phyloP scores from a whole-genome alignment of 2,797 vertebrate species.

The Capromys pilorides region DNA sequence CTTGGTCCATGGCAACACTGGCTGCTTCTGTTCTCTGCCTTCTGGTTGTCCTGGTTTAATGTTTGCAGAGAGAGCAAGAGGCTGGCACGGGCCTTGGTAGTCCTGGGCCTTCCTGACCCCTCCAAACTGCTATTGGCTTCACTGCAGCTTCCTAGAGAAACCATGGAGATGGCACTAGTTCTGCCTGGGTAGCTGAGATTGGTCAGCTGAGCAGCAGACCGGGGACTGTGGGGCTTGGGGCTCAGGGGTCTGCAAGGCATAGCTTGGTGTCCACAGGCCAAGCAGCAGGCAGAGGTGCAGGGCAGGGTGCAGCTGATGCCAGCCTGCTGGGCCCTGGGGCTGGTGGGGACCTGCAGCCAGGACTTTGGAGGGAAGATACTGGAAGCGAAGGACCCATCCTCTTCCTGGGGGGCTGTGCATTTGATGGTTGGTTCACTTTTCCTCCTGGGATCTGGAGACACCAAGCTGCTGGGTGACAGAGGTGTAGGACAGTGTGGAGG shows the following conservation, averaged over 20 bases:
- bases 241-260: slow-evolving; percentile 91
- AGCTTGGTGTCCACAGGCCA: slow-evolving; percentile 79
- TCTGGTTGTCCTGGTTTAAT: slow-evolving; percentile 82
- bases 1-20: slow-evolving; percentile 86
- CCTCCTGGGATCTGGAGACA: slow-evolving; percentile 81
- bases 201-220: slow-evolving; percentile 82
- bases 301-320: slow-evolving; percentile 80
- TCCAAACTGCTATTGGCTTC: slow-evolving; percentile 83
- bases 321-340: slow-evolving; percentile 73
- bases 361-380: slow-evolving; percentile 78
- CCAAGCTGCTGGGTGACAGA: slow-evolving; percentile 68
- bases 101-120: slow-evolving; percentile 87
- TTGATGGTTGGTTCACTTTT: slow-evolving; percentile 82
- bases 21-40: slow-evolving; percentile 84
- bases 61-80: slow-evolving; percentile 86
- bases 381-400: slow-evolving; percentile 68
- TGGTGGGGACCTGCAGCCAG: slow-evolving; percentile 81
- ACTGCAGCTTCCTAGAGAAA: slow-evolving; percentile 86
- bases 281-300: slow-evolving; percentile 77
- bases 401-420: slow-evolving; percentile 69
- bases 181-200: slow-evolving; percentile 86
- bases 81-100: slow-evolving; percentile 87
- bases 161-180: slow-evolving; percentile 86
- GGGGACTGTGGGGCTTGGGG: slow-evolving; percentile 91
- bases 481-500: neutral